A percentile compares a stretch with the other conserved stretches of the same genome.
Conservation (phyloP, 2,797 vertebrate species). For the Platyrinchus mystaceus region DNA sequence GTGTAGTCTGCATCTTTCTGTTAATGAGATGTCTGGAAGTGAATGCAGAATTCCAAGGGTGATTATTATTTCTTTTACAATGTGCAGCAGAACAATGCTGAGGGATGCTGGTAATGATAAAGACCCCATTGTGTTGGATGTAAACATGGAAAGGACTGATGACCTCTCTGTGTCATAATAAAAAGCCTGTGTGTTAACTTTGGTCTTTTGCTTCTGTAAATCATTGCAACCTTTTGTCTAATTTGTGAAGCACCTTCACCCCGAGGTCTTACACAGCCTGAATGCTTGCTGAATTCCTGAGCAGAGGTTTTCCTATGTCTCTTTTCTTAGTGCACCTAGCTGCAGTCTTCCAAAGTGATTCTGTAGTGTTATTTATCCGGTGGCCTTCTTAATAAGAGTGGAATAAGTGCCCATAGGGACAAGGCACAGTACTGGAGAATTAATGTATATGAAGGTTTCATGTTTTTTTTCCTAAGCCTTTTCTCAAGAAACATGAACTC, state of each 20-base stretch:
- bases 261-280: not conserved
- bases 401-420: not conserved
- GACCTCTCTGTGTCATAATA: not conserved
- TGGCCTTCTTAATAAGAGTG: not conserved
- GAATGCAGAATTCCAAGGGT: not conserved
- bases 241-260: conserved; percentile 24
- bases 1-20: not conserved
- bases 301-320: not conserved
- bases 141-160: not conserved
- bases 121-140: not conserved
- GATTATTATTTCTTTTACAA: not conserved
- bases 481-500: not conserved
- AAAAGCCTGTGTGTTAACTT: not conserved
- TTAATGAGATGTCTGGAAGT: conserved; percentile 29
- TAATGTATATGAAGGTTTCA: not conserved
- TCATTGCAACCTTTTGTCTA: conserved; percentile 22
- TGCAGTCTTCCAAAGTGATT: not conserved
- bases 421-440: not conserved
- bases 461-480: not conserved
- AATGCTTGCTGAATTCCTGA: not conserved
- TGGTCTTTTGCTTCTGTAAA: conserved; percentile 2
- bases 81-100: not conserved
- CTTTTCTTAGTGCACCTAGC: not conserved
- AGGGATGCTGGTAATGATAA: not conserved
- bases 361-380: not conserved